phyloP scores from a whole-genome alignment of 2,888 invertebrate genomes.

The Sphaeridia pumilis region DNA sequence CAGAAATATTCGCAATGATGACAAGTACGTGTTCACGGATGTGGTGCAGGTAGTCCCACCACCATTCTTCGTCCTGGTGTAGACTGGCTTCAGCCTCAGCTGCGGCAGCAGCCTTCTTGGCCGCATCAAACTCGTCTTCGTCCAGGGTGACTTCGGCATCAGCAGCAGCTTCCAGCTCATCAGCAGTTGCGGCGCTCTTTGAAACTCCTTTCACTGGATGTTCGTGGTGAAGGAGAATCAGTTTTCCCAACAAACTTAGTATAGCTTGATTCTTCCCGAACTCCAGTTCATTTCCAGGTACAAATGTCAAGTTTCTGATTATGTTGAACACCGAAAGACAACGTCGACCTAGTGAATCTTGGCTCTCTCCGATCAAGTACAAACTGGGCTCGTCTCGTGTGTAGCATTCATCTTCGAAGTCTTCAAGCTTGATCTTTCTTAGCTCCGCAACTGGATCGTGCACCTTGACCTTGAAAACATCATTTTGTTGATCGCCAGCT shows the following conservation, averaged over 20 bases:
- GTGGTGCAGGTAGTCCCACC: constrained; percentile 89
- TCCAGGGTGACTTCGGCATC: constrained; percentile 8
- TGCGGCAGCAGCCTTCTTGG: constrained; percentile 18
- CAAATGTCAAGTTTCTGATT: constrained; percentile 90
- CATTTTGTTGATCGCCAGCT: no score
- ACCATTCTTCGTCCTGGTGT: constrained; percentile 42
- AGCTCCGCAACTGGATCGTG: constrained; percentile 67
- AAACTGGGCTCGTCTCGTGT: constrained; percentile 81
- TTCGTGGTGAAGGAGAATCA: constrained; percentile 81
- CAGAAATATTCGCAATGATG: constrained; percentile 87
- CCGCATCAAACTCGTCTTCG: constrained; percentile 14
- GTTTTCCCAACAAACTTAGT: constrained; percentile 76
- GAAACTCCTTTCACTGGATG: constrained; percentile 66
- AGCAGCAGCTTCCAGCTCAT: not conserved
- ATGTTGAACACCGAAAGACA: constrained; percentile 93
- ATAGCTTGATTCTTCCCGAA: constrained; percentile 78
- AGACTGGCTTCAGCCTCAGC: constrained; percentile 36
- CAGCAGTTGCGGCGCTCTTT: constrained; percentile 10
- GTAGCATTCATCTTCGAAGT: constrained; percentile 86
- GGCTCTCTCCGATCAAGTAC: constrained; percentile 70
- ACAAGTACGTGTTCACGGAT: constrained; percentile 94
- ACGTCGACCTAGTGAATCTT: constrained; percentile 75
- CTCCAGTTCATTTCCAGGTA: constrained; percentile 90
- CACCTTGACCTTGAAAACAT: no score
- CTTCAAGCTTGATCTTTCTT: constrained; percentile 63